Evolutionary conservation across 2,113 vertebrate genomes (phyloP).

Genomic region (Brachionichthys hirsutus): DNA sequence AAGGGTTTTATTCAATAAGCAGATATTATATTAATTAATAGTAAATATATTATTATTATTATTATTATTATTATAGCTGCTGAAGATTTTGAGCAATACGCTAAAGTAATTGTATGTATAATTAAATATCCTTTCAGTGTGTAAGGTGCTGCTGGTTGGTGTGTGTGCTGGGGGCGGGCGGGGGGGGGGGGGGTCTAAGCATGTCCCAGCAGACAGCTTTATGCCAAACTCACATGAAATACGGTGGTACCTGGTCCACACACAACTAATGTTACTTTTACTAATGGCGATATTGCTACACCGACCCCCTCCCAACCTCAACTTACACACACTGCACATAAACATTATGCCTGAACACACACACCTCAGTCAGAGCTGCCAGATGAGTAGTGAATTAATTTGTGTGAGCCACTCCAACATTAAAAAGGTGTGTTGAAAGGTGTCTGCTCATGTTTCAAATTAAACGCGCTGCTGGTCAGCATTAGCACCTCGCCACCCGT

Average conservation of each 20-base stretch:
- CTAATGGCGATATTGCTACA: constrained; percentile 51
- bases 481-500: constrained; percentile 96
- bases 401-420: constrained; percentile 97
- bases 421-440: constrained; percentile 99
- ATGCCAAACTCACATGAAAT: constrained; percentile 32
- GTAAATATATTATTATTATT: no score
- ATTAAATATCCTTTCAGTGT: constrained; percentile 77
- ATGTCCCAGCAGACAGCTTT: constrained; percentile 45
- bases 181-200: constrained; percentile 24
- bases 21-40: background rate
- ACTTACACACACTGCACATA: constrained; percentile 2
- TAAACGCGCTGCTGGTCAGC: constrained; percentile 99
- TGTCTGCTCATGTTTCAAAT: constrained; percentile 99
- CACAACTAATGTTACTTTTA: constrained; percentile 50
- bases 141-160: constrained; percentile 59
- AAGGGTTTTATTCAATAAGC: background rate
- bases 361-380: constrained; percentile 75
- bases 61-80: no score
- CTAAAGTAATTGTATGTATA: no score
- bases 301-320: constrained; percentile 25
- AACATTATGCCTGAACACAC: background rate
- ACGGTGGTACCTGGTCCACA: constrained; percentile 28
- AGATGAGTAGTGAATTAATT: constrained; percentile 99
- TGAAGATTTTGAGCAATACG: no score
- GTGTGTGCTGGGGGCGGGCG: background rate